Evolutionary conservation across 1,140 invertebrate genomes (phyloP).

Genomic region (Euura saliciscinereae): DNA sequence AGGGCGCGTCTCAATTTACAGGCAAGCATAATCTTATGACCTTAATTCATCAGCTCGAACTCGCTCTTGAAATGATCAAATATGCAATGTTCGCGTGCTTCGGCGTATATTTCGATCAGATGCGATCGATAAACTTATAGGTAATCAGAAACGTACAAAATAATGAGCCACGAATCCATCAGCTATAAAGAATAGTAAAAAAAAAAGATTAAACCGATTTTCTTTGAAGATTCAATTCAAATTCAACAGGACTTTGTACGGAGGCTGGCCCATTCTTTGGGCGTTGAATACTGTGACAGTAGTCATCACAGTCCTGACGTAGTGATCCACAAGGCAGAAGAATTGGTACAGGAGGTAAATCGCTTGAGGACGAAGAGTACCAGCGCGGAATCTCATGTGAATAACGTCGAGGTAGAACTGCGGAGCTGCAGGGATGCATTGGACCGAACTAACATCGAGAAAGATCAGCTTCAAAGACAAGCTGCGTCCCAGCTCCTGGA

Average conservation of each 20-base stretch:
- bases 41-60: neutral
- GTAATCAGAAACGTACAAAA: neutral
- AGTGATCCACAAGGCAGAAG: slow-evolving; percentile 72
- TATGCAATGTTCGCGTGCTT: neutral
- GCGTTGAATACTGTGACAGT: slow-evolving; percentile 68
- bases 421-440: slow-evolving; percentile 69
- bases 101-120: neutral
- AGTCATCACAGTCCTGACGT: slow-evolving; percentile 65
- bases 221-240: neutral
- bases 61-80: neutral
- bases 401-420: slow-evolving; percentile 69
- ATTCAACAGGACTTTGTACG: slow-evolving; percentile 68
- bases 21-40: slow-evolving; percentile 29
- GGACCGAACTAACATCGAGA: slow-evolving; percentile 68
- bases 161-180: neutral
- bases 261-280: slow-evolving; percentile 70
- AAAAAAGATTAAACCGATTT: neutral
- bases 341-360: slow-evolving; percentile 71
- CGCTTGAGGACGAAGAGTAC: slow-evolving; percentile 59
- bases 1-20: slow-evolving; percentile 42
- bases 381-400: slow-evolving; percentile 67
- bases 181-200: neutral
- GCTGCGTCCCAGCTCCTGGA: slow-evolving; percentile 68
- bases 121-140: neutral
- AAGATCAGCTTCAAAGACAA: slow-evolving; percentile 73